Evolutionary conservation across 2,888 invertebrate species (phyloP).

Genomic region (Oxyscelio sp.): DNA sequence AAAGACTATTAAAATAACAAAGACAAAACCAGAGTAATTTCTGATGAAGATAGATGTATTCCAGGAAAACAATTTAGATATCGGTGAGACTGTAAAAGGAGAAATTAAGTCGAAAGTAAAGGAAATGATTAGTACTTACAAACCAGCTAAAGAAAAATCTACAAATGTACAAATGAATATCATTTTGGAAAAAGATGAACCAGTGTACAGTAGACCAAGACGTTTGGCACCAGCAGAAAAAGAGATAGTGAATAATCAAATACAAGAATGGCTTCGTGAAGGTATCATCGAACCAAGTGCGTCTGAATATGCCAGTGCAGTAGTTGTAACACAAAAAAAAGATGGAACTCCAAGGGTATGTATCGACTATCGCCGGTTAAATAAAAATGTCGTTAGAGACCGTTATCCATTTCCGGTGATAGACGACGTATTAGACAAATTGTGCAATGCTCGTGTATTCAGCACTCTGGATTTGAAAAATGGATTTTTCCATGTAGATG

Average conservation of each 20-base stretch:
- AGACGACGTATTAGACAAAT: too few relatives aligned
- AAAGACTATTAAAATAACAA: constrained; percentile 9
- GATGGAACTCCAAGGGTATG: too few relatives aligned
- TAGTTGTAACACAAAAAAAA: too few relatives aligned
- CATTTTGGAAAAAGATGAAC: constrained; percentile 4
- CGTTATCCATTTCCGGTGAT: too few relatives aligned
- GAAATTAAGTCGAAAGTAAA: neutral
- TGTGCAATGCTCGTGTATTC: too few relatives aligned
- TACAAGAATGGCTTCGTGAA: too few relatives aligned
- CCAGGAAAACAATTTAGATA: constrained; percentile 13
- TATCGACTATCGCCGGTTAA: too few relatives aligned
- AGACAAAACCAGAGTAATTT: constrained; percentile 4
- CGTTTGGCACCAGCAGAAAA: constrained; percentile 23
- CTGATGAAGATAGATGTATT: constrained; percentile 17
- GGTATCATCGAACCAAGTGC: too few relatives aligned
- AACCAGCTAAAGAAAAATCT: constrained; percentile 10
- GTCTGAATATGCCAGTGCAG: too few relatives aligned
- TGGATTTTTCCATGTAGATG: too few relatives aligned
- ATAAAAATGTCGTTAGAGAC: too few relatives aligned
- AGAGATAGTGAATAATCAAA: constrained; percentile 6
- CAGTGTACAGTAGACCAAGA: constrained; percentile 18
- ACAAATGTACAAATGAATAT: constrained; percentile 22
- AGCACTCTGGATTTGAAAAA: too few relatives aligned
- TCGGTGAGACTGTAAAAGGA: neutral
- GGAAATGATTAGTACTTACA: neutral